These are phyloP conservation scores for Intellagama lesueurii DNA, from an alignment of 2,797 vertebrate genomes.

Conservation along the genomic window DNA sequence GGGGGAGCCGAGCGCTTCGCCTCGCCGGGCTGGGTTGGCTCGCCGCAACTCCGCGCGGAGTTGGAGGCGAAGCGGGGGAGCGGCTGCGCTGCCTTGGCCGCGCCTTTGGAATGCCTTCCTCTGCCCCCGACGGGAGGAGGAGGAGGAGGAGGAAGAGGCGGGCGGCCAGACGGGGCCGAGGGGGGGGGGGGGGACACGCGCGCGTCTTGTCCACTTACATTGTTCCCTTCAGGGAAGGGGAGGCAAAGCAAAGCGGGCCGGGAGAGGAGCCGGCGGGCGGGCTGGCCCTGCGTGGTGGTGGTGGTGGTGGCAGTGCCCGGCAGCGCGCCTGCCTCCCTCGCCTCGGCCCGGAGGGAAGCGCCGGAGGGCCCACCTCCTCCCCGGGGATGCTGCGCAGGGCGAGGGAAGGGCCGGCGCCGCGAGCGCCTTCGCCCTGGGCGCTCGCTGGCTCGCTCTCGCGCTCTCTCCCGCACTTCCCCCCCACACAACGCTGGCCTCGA, in stretches of 20 bases:
- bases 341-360: not conserved
- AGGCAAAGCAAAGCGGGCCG: not conserved
- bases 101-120: not conserved
- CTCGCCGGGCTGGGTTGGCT: not conserved
- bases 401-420: not conserved
- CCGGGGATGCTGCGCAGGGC: not conserved
- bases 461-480: not conserved
- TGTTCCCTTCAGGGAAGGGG: not conserved
- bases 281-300: not conserved
- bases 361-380: too few species aligned
- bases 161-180: not conserved
- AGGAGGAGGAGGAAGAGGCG: not conserved
- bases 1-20: not conserved
- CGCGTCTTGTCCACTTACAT: not conserved
- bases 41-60: not conserved
- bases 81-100: not conserved
- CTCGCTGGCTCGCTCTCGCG: not conserved
- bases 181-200: not conserved
- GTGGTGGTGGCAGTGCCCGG: too few species aligned
- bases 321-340: not conserved
- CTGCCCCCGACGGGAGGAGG: not conserved
- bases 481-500: not conserved
- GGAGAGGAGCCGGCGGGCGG: not conserved
- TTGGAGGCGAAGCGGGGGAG: not conserved
- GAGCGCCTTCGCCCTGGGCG: not conserved